Conservation (phyloP, 2,888 invertebrate genomes). For the Linnaemya vulpina region DNA sequence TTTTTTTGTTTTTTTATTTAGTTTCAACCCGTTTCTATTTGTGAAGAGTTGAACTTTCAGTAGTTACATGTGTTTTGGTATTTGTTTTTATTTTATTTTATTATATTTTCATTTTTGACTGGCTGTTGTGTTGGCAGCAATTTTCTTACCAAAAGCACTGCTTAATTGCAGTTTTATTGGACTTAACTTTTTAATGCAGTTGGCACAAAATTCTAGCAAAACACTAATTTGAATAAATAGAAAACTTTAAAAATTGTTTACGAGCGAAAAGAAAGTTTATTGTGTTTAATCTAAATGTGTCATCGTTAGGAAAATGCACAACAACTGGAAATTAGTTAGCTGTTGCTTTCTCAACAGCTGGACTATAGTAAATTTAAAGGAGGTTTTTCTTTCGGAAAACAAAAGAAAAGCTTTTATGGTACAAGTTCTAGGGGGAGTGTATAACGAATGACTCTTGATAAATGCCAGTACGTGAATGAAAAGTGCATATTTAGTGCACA, state of each 20-base stretch:
- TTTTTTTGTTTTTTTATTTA: slow-evolving; percentile 15
- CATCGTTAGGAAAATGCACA: slow-evolving; percentile 48
- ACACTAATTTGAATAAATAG: slow-evolving; percentile 53
- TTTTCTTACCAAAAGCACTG: slow-evolving; percentile 58
- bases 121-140: slow-evolving; percentile 35
- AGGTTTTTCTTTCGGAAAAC: background rate
- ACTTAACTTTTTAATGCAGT: slow-evolving; percentile 58
- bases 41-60: slow-evolving; percentile 28
- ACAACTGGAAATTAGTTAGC: slow-evolving; percentile 49
- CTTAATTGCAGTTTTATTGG: slow-evolving; percentile 69
- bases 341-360: slow-evolving; percentile 1
- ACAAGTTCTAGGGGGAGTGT: background rate
- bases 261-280: background rate
- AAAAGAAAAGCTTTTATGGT: background rate
- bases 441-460: background rate
- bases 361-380: background rate
- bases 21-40: slow-evolving; percentile 19
- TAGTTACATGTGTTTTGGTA: slow-evolving; percentile 44
- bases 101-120: too few relatives aligned
- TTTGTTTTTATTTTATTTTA: slow-evolving; percentile 16
- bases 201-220: slow-evolving; percentile 35
- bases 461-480: background rate
- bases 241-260: slow-evolving; percentile 27
- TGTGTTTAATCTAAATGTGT: slow-evolving; percentile 54
- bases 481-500: background rate